Percentiles rank a stretch among this genome's conserved stretches.
Evolutionary conservation across 64 coral and sea anemone species (phyloP).

Genomic region (Montipora efflorescens): DNA sequence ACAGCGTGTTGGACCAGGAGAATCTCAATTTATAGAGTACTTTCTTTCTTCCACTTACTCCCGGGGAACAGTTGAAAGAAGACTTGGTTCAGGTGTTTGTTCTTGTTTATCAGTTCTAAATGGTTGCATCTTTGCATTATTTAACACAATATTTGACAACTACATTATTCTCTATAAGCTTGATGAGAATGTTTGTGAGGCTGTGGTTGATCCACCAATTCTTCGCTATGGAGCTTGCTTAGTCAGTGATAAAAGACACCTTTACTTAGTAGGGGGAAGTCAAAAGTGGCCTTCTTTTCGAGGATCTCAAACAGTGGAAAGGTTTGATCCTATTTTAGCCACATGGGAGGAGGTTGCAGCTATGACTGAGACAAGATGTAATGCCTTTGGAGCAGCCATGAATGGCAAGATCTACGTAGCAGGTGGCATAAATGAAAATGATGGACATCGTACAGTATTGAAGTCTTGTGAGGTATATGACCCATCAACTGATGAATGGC

Average conservation of each 20-base stretch:
- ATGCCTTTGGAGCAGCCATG: not conserved
- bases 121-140: not conserved
- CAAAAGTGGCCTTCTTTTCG: fast-evolving
- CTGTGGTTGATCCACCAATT: not conserved
- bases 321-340: not conserved
- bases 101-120: not conserved
- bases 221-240: not conserved
- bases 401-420: constrained; percentile 24
- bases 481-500: constrained; percentile 6
- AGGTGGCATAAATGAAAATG: not conserved
- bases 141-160: fast-evolving
- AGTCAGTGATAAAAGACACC: not conserved
- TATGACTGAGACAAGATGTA: not conserved
- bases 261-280: not conserved
- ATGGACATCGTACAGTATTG: fast-evolving
- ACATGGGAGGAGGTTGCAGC: not conserved
- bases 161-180: not conserved
- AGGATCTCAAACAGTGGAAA: not conserved
- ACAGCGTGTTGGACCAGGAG: fast-evolving
- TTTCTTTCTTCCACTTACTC: not conserved
- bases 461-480: constrained; percentile 6
- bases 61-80: not conserved
- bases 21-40: not conserved
- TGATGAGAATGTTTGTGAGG: not conserved
- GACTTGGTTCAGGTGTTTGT: fast-evolving